Percentiles rank a stretch among this genome's conserved stretches.
phyloP scores from a whole-genome alignment of 2,888 invertebrate species.

The Lycocerus yunnanus region DNA sequence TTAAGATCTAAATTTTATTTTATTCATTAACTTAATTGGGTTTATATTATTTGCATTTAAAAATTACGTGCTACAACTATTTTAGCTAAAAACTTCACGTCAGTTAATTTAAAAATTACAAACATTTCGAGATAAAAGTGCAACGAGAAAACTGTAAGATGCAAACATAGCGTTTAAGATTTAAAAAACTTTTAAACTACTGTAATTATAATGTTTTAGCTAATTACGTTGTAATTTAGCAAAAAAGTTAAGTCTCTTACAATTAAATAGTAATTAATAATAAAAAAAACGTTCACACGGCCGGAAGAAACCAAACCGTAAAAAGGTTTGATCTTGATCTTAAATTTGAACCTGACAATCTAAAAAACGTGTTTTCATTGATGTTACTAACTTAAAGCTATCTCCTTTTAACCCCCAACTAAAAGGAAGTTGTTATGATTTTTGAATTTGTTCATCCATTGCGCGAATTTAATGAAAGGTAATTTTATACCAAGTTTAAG shows the following conservation, averaged over 20 bases:
- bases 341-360: neutral
- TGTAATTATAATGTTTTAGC: neutral
- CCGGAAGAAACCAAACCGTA: neutral
- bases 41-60: conserved; percentile 23
- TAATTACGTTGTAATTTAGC: neutral
- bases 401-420: neutral
- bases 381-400: neutral
- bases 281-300: neutral
- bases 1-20: conserved; percentile 37
- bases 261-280: neutral
- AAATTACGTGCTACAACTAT: conserved; percentile 10
- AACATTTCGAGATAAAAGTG: neutral
- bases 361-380: neutral
- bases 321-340: neutral
- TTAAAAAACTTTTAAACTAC: neutral
- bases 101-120: neutral
- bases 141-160: neutral
- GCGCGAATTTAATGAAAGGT: neutral
- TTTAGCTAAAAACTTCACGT: neutral
- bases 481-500: neutral
- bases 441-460: neutral
- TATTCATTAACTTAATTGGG: conserved; percentile 31
- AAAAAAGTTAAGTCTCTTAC: neutral
- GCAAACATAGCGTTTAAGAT: neutral
- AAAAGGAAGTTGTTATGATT: neutral